These are phyloP conservation scores for Columbina picui DNA, from an alignment of 2,113 vertebrate genomes.

Conservation along the genomic window DNA sequence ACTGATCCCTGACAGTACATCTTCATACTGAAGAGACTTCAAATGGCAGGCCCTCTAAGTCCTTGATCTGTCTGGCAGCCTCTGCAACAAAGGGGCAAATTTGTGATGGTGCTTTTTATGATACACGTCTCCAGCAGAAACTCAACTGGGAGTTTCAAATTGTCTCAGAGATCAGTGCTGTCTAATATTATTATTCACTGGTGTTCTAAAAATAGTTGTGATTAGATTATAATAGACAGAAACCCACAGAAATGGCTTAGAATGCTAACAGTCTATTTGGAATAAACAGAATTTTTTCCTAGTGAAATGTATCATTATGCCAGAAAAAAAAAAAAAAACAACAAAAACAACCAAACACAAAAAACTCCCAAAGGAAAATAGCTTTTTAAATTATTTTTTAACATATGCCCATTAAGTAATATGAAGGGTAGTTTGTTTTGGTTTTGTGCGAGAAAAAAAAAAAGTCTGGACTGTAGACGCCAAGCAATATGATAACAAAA, in stretches of 20 bases:
- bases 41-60: slow-evolving; percentile 3
- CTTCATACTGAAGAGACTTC: slow-evolving; percentile 21
- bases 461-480: not conserved
- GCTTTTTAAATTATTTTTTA: no score
- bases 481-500: not conserved
- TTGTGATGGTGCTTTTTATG: slow-evolving; percentile 28
- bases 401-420: not conserved
- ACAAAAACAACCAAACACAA: no score
- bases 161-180: slow-evolving; percentile 36
- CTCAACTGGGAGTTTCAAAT: not conserved
- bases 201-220: slow-evolving; percentile 38
- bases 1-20: slow-evolving; percentile 3
- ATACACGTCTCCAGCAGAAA: not conserved
- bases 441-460: not conserved
- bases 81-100: slow-evolving; percentile 35
- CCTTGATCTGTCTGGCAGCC: slow-evolving; percentile 55
- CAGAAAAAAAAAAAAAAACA: not conserved
- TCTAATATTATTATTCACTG: not conserved
- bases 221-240: slow-evolving; percentile 49
- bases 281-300: slow-evolving; percentile 26
- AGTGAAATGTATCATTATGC: not conserved
- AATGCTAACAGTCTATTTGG: slow-evolving; percentile 44
- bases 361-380: not conserved
- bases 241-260: slow-evolving; percentile 3
- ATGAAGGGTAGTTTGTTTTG: not conserved